phyloP scores from a whole-genome alignment of 2,888 invertebrate species.

The Ochropleura leucogaster region DNA sequence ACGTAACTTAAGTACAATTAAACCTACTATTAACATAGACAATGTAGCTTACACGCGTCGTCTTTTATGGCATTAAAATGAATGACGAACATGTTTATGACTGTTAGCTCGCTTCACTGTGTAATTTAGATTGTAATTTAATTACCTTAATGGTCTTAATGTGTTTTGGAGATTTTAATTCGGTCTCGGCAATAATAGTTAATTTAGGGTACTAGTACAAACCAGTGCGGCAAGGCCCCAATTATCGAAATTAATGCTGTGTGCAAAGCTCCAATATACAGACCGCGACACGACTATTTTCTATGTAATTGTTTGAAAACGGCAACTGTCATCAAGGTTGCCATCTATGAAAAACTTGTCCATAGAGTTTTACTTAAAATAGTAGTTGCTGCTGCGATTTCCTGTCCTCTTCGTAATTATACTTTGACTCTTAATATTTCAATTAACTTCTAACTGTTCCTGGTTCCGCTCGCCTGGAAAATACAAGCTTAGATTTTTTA shows the following conservation, averaged over 20 bases:
- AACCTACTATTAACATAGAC: neutral
- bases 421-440: neutral
- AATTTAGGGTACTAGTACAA: neutral
- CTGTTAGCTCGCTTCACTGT: slow-evolving; percentile 8
- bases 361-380: neutral
- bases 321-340: too few relatives aligned
- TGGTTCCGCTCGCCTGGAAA: neutral
- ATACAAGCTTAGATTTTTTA: neutral
- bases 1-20: neutral
- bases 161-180: neutral
- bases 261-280: too few relatives aligned
- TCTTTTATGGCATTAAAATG: slow-evolving; percentile 25
- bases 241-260: too few relatives aligned
- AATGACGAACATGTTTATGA: slow-evolving; percentile 1
- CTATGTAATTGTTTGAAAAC: too few relatives aligned
- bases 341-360: too few relatives aligned
- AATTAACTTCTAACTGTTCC: neutral
- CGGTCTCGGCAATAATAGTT: neutral
- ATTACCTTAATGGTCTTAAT: slow-evolving; percentile 22
- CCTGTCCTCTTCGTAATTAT: neutral
- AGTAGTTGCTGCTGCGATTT: neutral
- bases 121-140: slow-evolving; percentile 36
- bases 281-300: too few relatives aligned
- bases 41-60: neutral
- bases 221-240: too few relatives aligned